These are phyloP conservation scores for Ommatoiulus sabulosus DNA, from an alignment of 2,888 invertebrate species.

Conservation along the genomic window DNA sequence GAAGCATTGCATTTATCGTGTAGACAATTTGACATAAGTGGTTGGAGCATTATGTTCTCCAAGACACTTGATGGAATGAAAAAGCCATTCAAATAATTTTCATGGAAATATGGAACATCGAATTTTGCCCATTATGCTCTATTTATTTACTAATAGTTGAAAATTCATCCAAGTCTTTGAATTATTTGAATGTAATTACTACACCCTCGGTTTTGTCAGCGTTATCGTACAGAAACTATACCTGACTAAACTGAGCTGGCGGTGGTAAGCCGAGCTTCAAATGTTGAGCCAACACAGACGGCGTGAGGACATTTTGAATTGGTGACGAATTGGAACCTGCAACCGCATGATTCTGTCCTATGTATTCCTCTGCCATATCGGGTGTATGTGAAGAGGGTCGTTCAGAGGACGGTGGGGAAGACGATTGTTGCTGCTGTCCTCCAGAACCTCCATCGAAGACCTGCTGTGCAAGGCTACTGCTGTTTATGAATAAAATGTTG, in stretches of 20 bases:
- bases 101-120: background rate
- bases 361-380: conserved; percentile 39
- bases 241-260: conserved; percentile 45
- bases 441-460: conserved; percentile 16
- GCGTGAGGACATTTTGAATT: background rate
- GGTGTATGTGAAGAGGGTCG: conserved; percentile 9
- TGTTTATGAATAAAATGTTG: conserved; percentile 66
- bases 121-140: too few relatives aligned
- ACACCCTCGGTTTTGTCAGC: background rate
- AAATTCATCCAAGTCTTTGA: background rate
- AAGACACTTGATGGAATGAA: too few relatives aligned
- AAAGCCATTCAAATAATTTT: background rate
- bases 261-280: background rate
- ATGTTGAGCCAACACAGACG: conserved; percentile 42
- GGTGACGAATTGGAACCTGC: background rate
- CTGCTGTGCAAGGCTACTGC: conserved; percentile 60
- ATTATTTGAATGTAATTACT: background rate
- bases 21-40: too few relatives aligned
- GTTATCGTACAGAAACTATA: background rate
- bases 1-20: too few relatives aligned
- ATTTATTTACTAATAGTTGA: background rate
- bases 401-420: background rate
- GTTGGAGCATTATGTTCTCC: too few relatives aligned
- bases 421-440: conserved; percentile 5
- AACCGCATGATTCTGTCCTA: conserved; percentile 1